Evolutionary conservation across 64 coral and sea anemone species (phyloP), one percentile per base, ranked within the genome.

Genomic region (Montipora foliosa): DNA sequence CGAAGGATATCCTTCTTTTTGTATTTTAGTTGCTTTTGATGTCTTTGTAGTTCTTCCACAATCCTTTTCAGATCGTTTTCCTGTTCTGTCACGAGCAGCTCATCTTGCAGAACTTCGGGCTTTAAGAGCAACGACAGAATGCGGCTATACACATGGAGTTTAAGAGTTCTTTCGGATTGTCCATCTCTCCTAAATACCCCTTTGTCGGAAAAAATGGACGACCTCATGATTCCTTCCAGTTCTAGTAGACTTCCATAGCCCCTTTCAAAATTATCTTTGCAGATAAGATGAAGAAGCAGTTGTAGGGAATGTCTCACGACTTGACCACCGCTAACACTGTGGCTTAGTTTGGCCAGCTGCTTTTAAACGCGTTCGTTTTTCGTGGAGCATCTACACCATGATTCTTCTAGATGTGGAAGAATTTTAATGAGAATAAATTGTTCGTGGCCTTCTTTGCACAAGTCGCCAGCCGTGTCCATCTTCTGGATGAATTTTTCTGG

Each of bases 241-340:
- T 2, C 67, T 46, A 71, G 17, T 3, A 86, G 37, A 44, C 47
- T 71, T 7, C 47, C 46, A 16, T 86, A 13, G 46, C 66, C 8
- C 1, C 66, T 86, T 1, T 48, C 82, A 6, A 49, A 68, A 48
- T 86, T 71, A 11, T 86, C 82, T 86, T 47, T 70, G 66, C 46
- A 86, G 7, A 86, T 47, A 5, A 86, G 82, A 71, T 86, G 47
- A 19, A 70, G 61, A 17, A 86, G 62, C 44, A 70, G 82, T 48
- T 50, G 82, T 11, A 86, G 9, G 3, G 82, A 66, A 51, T 71
- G 82, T 20, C 10, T 71, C 2, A 70, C 82, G 3, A 86, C 82
- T 71, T 70, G 37, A 71, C 64, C 62, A 48, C 82, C 20, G 47
- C 37, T 86, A 7, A 47, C 12, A 22, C 44, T 49, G n/a, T 37